Evolutionary conservation across 2,888 invertebrate genomes (phyloP).

Genomic region (Apodemia duryi): DNA sequence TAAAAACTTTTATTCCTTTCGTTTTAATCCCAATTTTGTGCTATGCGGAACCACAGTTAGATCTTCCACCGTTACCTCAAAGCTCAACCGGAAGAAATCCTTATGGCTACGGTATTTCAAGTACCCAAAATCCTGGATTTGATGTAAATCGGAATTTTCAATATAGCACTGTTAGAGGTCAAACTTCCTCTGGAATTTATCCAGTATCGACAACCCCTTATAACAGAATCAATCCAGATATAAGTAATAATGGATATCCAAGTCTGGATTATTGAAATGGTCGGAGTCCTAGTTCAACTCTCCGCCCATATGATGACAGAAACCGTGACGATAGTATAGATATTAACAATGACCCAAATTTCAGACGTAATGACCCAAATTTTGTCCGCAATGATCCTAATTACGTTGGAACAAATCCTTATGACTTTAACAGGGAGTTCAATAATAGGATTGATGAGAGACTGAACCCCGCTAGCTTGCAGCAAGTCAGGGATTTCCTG

Average conservation of each 20-base stretch:
- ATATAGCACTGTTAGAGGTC: slow-evolving; percentile 54
- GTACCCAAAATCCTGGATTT: slow-evolving; percentile 60
- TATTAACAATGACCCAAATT: slow-evolving; percentile 66
- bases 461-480: slow-evolving; percentile 61
- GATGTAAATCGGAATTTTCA: slow-evolving; percentile 56
- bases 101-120: slow-evolving; percentile 59
- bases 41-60: slow-evolving; percentile 66
- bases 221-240: slow-evolving; percentile 62
- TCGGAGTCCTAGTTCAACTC: slow-evolving; percentile 55
- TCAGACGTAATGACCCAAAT: slow-evolving; percentile 72
- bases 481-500: slow-evolving; percentile 79
- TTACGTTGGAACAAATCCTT: slow-evolving; percentile 63
- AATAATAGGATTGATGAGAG: slow-evolving; percentile 58
- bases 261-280: slow-evolving; percentile 53
- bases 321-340: slow-evolving; percentile 69
- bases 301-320: slow-evolving; percentile 46
- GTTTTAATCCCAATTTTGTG: slow-evolving; percentile 37
- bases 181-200: slow-evolving; percentile 48
- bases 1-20: slow-evolving; percentile 47
- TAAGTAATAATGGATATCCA: slow-evolving; percentile 69
- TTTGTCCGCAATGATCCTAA: slow-evolving; percentile 69
- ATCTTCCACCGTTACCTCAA: slow-evolving; percentile 74
- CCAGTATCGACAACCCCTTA: slow-evolving; percentile 62
- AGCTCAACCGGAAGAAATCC: slow-evolving; percentile 51
- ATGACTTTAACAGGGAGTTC: slow-evolving; percentile 48